Evolutionary conservation across 2,797 vertebrate genomes (phyloP).

Genomic region (Ptychobarbus kaznakovi): DNA sequence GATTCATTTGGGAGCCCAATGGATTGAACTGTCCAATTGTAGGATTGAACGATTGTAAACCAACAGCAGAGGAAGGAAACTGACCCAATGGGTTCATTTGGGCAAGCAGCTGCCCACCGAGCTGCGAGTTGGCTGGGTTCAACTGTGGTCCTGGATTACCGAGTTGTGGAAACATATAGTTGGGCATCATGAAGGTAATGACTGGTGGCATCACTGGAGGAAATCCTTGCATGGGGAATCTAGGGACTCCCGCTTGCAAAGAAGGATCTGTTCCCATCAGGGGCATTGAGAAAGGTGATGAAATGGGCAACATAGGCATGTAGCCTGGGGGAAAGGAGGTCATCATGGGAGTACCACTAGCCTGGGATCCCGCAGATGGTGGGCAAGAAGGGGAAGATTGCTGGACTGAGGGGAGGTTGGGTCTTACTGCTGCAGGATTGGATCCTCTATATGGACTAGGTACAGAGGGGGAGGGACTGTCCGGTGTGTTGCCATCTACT

Average conservation of each 20-base stretch:
- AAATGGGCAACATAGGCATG: constrained; percentile 71
- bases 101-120: constrained; percentile 10
- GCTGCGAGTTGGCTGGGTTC: constrained; percentile 22
- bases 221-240: constrained; percentile 57
- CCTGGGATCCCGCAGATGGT: constrained; percentile 58
- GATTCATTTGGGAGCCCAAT: constrained; percentile 39
- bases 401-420: constrained; percentile 44
- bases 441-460: constrained; percentile 5
- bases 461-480: background rate
- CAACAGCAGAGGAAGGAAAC: constrained; percentile 25
- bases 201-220: constrained; percentile 72
- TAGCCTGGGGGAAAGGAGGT: constrained; percentile 68
- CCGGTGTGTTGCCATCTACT: constrained; percentile 43
- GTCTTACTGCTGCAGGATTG: background rate
- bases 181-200: constrained; percentile 77
- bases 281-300: constrained; percentile 47
- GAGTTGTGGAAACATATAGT: constrained; percentile 74
- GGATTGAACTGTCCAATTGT: constrained; percentile 38
- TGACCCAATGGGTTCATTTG: constrained; percentile 42
- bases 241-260: constrained; percentile 45
- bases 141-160: constrained; percentile 50
- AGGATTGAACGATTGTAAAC: constrained; percentile 29
- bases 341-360: constrained; percentile 57
- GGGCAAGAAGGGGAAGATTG: constrained; percentile 67
- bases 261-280: constrained; percentile 40